phyloP scores from a whole-genome alignment of 2,888 invertebrate genomes.

The Drosophila paramelanica region DNA sequence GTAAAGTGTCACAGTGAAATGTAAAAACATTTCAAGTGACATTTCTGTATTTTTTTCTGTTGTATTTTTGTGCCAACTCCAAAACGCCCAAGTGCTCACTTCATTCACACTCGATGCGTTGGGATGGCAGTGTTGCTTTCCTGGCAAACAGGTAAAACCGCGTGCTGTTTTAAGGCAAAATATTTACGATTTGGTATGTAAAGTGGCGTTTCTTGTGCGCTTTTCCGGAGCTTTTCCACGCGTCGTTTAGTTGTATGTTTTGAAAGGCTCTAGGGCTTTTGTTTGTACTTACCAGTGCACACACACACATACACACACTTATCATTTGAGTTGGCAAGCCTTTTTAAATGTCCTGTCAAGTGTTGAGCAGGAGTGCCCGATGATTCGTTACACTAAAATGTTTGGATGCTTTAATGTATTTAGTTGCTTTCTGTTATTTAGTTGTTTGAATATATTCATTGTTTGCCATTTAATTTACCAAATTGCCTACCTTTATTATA shows the following conservation, averaged over 20 bases:
- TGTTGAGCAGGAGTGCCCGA: slow-evolving; percentile 47
- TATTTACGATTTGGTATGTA: slow-evolving; percentile 77
- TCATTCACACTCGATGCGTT: slow-evolving; percentile 79
- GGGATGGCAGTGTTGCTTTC: slow-evolving; percentile 43
- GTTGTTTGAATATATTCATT: slow-evolving; percentile 59
- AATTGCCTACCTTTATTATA: slow-evolving; percentile 8
- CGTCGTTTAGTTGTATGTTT: slow-evolving; percentile 49
- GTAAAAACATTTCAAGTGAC: slow-evolving; percentile 68
- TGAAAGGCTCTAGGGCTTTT: slow-evolving; percentile 57
- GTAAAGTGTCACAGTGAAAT: slow-evolving; percentile 69
- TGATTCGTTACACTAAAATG: slow-evolving; percentile 50
- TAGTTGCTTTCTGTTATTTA: slow-evolving; percentile 37
- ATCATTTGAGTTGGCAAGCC: slow-evolving; percentile 51
- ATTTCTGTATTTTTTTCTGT: slow-evolving; percentile 37
- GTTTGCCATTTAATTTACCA: slow-evolving; percentile 37
- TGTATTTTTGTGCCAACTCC: slow-evolving; percentile 59
- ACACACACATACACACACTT: slow-evolving; percentile 3
- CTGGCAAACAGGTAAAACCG: slow-evolving; percentile 47
- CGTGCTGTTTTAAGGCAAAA: slow-evolving; percentile 70
- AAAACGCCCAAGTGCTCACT: slow-evolving; percentile 74
- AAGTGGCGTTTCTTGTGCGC: slow-evolving; percentile 76
- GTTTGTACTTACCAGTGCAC: slow-evolving; percentile 36
- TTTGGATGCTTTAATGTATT: slow-evolving; percentile 21
- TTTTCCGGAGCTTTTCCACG: slow-evolving; percentile 56
- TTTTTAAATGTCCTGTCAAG: slow-evolving; percentile 65